Percentiles rank a stretch among this genome's conserved stretches.
These are phyloP conservation scores for Odontomachus brunneus DNA, from an alignment of 1,140 invertebrate genomes.

Conservation along the genomic window DNA sequence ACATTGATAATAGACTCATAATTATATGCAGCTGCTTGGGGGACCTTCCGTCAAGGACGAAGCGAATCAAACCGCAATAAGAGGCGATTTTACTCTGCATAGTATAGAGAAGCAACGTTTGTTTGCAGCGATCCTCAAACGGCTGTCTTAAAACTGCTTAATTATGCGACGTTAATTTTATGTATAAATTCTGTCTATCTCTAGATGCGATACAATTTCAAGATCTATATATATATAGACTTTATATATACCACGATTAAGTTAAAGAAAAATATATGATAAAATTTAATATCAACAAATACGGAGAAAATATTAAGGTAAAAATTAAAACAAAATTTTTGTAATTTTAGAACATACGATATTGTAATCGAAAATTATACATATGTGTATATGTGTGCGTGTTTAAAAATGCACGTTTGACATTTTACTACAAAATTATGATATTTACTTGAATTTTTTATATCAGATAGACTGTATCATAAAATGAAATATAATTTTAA, in stretches of 20 bases:
- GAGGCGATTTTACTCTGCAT: conserved; percentile 73
- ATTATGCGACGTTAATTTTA: conserved; percentile 21
- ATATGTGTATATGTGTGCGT: too few relatives aligned
- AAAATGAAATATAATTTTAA: too few relatives aligned
- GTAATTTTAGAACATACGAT: too few relatives aligned
- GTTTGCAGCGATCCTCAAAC: conserved; percentile 72
- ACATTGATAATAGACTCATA: conserved; percentile 75
- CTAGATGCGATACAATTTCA: not conserved
- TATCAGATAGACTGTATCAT: too few relatives aligned
- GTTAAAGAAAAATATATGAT: not conserved
- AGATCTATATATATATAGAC: not conserved
- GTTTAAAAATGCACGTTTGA: too few relatives aligned
- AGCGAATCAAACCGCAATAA: conserved; percentile 53
- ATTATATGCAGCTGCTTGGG: conserved; percentile 73
- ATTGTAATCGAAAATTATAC: too few relatives aligned
- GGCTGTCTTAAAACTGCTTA: not conserved
- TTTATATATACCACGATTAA: not conserved
- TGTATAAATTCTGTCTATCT: not conserved
- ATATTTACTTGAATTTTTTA: too few relatives aligned
- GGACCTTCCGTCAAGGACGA: conserved; percentile 55
- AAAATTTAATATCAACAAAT: too few relatives aligned
- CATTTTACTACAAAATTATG: too few relatives aligned
- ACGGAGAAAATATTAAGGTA: too few relatives aligned
- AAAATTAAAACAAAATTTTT: too few relatives aligned
- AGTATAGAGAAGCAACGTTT: conserved; percentile 75